Evolutionary conservation across 2,113 vertebrate species (phyloP), one percentile per base, ranked within the genome.

Genomic region (Marmota monax): DNA sequence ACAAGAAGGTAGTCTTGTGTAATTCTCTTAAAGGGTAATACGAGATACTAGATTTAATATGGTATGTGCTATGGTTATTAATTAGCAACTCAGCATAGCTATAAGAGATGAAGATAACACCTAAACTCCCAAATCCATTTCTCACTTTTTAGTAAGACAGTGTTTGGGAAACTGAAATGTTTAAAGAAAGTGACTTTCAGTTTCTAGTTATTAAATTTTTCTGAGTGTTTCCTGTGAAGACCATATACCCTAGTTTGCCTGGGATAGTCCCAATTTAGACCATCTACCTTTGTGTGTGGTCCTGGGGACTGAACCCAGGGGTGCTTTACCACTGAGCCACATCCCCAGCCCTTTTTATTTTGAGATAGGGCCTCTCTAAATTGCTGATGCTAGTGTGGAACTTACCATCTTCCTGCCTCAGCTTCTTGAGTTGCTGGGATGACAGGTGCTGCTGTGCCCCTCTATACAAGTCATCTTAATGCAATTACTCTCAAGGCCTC

Each of bases 41-140:
- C 25, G 11, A 69, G 16, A 78, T 80, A 13, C 37, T 61, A 23
- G 20, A 11, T 23, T 27, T 4, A 20, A 70, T 22, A 10, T 29
- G 16, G 37, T 23, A 2, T 3, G 2, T 51, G 14, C 22, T 32
- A 0, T 51, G n/a, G 2, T 53, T 12, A 9, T 67, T 20, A 18
- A 27, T n/a, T 13, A 58, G 12, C 25, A 56, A 58, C 51, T 83
- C 18, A 67, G 74, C 8, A 13, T 9, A n/a, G 45, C 45, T 73
- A 29, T 73, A 23, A 39, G 87, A 29, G 23, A 18, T 70, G 78
- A 72, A 89, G 58, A 32, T 39, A 37, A 20, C 76, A 9, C 56
- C 37, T 69, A n/a, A 65, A 45, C 17, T 80, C 20, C 37, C 39
- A 88, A 39, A 74, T 69, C 73, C n/a, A 51, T 11, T 84, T 27